These are phyloP conservation scores for Hiodon alosoides DNA, from an alignment of 2,113 vertebrate species.

Conservation along the genomic window DNA sequence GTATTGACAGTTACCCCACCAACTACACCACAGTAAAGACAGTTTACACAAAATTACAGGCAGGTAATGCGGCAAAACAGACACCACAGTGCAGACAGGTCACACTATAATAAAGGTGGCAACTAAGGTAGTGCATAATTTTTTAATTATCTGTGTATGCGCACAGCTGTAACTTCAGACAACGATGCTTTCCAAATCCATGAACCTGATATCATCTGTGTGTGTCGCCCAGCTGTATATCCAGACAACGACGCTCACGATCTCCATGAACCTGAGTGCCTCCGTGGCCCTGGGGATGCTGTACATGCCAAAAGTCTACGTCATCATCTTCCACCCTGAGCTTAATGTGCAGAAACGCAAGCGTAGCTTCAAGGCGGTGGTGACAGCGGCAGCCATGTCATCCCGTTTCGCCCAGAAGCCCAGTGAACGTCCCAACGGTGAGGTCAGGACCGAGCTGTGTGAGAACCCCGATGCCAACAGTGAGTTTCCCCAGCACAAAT, in stretches of 20 bases:
- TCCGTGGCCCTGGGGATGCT: conserved; percentile 96
- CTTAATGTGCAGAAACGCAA: conserved; percentile 94
- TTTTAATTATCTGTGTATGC: too few relatives aligned
- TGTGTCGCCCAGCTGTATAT: conserved; percentile 78
- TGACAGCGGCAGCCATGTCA: conserved; percentile 91
- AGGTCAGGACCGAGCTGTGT: conserved; percentile 91
- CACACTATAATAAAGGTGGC: too few relatives aligned
- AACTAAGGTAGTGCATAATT: too few relatives aligned
- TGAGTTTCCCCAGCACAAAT: conserved; percentile 45
- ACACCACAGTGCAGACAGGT: too few relatives aligned
- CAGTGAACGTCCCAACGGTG: conserved; percentile 87
- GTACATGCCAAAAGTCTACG: conserved; percentile 97
- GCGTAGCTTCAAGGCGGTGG: conserved; percentile 93
- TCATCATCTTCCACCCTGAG: conserved; percentile 96
- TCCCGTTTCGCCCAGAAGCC: conserved; percentile 86
- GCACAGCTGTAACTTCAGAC: too few relatives aligned
- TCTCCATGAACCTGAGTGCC: conserved; percentile 97
- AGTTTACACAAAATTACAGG: too few relatives aligned
- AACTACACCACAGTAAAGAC: too few relatives aligned
- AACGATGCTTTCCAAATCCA: too few relatives aligned
- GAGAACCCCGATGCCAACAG: conserved; percentile 76
- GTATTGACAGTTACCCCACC: too few relatives aligned
- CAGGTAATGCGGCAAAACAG: too few relatives aligned
- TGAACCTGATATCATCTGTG: background rate
- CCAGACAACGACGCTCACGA: conserved; percentile 92